Base-by-base conservation (phyloP, 2,888 invertebrate species). In the Agrochola lota region DNA sequence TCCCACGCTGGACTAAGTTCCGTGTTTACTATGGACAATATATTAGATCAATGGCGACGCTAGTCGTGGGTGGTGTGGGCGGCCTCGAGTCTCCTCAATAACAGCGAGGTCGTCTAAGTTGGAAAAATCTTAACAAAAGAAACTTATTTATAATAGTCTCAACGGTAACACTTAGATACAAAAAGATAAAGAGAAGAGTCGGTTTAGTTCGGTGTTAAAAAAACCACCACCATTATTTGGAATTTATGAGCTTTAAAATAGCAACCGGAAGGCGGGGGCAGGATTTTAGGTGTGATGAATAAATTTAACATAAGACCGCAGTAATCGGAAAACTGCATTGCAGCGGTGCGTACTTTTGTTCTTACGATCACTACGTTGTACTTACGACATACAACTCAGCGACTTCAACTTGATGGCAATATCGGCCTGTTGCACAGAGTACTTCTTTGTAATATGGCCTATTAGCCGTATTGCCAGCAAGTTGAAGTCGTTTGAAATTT, bases 401-500 rank as follows among this genome's bases (percentile, higher is more conserved):
- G 49, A 49, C 49, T 49, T 49, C 52, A 52, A 49, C 49, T 49
- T 49, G 49, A 49, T 20, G 49, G 49, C 49, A 49, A 6, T 49
- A 20, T 20, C 17, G 49, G 46, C 43, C 43, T 43, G 11, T 43
- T 35, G 35, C 35, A 35, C 35, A 35, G 35, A 35, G 35, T 35
- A 35, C 35, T 35, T 35, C 35, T 35, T 35, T 46, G 46, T 12
- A 46, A 46, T 46, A 12, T 46, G 46, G 46, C 46, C 46, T 46
- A 46, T 12, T 46, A 12, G 7, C 11, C 23, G 60, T 71, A 26
- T 15, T 40, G 17, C 15, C 20, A 77, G 23, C 60, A 43, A 62
- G 8, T n/a, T 55, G 26, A 64, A 49, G 20, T 20, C n/a, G 49
- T 73, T 75, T 78, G 59, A 78, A 72, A 72, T 70, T 81, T 66